Evolutionary conservation across 2,113 vertebrate species (phyloP).

Genomic region (Dromaius novaehollandiae): DNA sequence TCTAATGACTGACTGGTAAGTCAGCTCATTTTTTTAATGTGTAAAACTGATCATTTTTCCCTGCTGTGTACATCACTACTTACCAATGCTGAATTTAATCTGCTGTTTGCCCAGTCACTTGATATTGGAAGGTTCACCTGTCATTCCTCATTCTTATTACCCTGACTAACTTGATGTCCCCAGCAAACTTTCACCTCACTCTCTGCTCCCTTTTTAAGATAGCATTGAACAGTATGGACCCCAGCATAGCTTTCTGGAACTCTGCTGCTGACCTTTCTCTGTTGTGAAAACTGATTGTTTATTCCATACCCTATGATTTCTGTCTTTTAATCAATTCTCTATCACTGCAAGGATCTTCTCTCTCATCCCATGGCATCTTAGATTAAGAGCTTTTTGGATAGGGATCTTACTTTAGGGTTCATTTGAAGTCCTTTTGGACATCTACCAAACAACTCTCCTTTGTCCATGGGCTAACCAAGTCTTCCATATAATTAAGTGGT

Average conservation of each 20-base stretch:
- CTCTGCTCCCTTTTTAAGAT: neutral
- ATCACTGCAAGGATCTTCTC: neutral
- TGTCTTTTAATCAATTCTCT: neutral
- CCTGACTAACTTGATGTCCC: neutral
- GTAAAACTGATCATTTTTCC: neutral
- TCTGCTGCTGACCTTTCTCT: neutral
- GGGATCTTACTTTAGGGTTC: neutral
- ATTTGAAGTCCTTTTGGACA: neutral
- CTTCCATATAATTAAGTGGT: neutral
- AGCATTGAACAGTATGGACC: neutral
- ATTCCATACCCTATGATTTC: neutral
- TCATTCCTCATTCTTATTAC: neutral
- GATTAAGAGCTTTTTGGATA: neutral
- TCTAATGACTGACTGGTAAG: neutral
- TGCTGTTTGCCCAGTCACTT: neutral
- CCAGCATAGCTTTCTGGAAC: neutral
- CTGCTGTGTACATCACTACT: neutral
- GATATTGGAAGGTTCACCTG: neutral
- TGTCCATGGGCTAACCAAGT: neutral
- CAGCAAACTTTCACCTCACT: neutral
- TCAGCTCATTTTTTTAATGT: neutral
- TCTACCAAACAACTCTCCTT: neutral
- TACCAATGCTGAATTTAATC: neutral
- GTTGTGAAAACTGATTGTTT: neutral
- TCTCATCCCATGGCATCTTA: neutral